Evolutionary conservation across 1,140 invertebrate genomes (phyloP).

Genomic region (Zeugodacus cucurbitae): DNA sequence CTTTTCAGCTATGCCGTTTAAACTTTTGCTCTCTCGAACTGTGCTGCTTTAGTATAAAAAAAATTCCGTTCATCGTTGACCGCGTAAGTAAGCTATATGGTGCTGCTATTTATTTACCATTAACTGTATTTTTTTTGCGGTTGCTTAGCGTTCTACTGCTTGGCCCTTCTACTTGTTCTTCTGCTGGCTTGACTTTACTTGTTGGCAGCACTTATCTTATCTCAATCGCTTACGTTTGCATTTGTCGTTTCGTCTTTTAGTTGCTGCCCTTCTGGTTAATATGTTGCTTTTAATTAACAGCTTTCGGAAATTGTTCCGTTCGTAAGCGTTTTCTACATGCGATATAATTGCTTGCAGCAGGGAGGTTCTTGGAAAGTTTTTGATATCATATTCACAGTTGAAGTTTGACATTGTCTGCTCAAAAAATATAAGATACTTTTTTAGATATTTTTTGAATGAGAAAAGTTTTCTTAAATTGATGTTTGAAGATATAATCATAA

Average conservation of each 20-base stretch:
- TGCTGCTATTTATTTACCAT: background rate
- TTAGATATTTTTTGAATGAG: no score
- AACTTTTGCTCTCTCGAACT: background rate
- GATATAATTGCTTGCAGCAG: no score
- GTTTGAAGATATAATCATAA: no score
- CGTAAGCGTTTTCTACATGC: no score
- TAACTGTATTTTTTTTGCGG: background rate
- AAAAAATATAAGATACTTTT: no score
- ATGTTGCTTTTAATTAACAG: background rate
- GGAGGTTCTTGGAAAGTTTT: no score
- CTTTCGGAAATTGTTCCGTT: background rate
- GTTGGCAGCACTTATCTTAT: background rate
- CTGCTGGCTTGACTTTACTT: background rate
- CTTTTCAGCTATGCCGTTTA: background rate
- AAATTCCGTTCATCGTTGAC: background rate
- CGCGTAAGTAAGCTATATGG: background rate
- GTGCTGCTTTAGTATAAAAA: background rate
- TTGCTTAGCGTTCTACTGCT: background rate
- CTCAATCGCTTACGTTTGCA: background rate
- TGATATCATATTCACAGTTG: no score
- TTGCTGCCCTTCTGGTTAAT: background rate
- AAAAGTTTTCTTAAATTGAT: no score
- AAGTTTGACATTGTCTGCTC: no score
- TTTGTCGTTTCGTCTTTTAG: background rate
- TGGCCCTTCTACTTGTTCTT: background rate